Conservation (phyloP, 2,888 invertebrate genomes). For the Gymnosoma rotundatum region DNA sequence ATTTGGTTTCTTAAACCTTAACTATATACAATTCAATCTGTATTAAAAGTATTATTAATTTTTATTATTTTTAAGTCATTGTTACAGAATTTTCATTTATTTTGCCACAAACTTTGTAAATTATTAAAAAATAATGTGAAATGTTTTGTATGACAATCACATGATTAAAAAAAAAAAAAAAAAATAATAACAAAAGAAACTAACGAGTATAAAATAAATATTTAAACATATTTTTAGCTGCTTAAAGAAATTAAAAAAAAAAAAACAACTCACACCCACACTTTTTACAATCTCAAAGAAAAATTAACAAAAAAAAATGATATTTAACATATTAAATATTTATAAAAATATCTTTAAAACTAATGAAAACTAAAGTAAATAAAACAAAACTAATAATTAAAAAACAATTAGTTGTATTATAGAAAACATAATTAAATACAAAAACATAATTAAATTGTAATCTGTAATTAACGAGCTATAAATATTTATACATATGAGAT, state of each 20-base stretch:
- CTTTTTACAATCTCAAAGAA: slow-evolving; percentile 67
- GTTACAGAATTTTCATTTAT: neutral
- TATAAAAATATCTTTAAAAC: slow-evolving; percentile 50
- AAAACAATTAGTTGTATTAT: slow-evolving; percentile 18
- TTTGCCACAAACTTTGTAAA: slow-evolving; percentile 75
- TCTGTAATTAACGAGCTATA: slow-evolving; percentile 69
- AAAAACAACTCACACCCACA: neutral
- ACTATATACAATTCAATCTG: too few relatives aligned
- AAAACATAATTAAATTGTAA: slow-evolving; percentile 56
- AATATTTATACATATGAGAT: slow-evolving; percentile 49
- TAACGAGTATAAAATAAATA: slow-evolving; percentile 45
- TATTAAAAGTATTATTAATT: too few relatives aligned
- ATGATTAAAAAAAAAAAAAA: slow-evolving; percentile 76
- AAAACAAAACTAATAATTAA: slow-evolving; percentile 46
- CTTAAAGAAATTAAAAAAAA: slow-evolving; percentile 9
- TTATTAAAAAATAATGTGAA: slow-evolving; percentile 82
- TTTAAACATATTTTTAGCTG: slow-evolving; percentile 17
- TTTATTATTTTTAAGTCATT: neutral
- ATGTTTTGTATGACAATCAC: slow-evolving; percentile 83
- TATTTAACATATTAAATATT: slow-evolving; percentile 31
- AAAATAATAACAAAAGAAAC: slow-evolving; percentile 63
- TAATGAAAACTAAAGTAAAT: slow-evolving; percentile 53
- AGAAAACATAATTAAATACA: slow-evolving; percentile 10
- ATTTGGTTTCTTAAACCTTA: too few relatives aligned
- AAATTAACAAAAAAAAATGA: slow-evolving; percentile 52